Evolutionary conservation across 2,797 vertebrate genomes (phyloP), one percentile per base, ranked within the genome.

Genomic region (Falco concolor): DNA sequence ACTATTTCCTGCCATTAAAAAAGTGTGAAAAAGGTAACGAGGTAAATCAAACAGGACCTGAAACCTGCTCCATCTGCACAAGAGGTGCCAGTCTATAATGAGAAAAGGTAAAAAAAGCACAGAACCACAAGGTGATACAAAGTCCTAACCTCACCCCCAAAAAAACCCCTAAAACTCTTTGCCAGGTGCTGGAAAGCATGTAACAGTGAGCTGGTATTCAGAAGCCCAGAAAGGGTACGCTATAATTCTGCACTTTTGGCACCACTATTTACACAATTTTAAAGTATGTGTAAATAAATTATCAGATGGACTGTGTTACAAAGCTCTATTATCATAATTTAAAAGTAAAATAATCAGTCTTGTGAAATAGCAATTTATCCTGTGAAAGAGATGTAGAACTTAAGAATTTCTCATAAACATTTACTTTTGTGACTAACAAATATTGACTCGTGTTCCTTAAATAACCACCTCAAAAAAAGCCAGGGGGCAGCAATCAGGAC

Each of bases 21-120:
- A 68, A 45, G 6, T 4, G 3, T 44, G 56, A 40, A 44, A 70
- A n/a, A 6, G 36, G 36, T 36, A 68, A 27, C 18, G 73, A 42
- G 15, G 47, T 56, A 87, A 72, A 74, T 32, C 9, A 32, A 87
- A 52, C 18, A 65, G 36, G 23, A 64, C 25, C 52, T 20, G 18
- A 87, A 65, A 45, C 1, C 0, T 4, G 11, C 40, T 38, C 36
- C 1, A 2, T 60, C 84, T 69, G n/a, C 40, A 47, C 2, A 6
- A 59, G 17, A 75, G 13, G 21, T 13, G 23, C 47, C 53, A 75
- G 17, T 44, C 49, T 53, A 2, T 10, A 50, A 13, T 4, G 40
- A 25, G 20, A 23, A 57, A 63, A 85, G 18, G 22, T 19, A 5
- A 57, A 64, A 76, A 80, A n/a, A 38, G 0, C 8, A 25, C n/a